These are phyloP conservation scores for Tetranychus cinnabarinus DNA, from an alignment of 1,140 invertebrate species.

Conservation along the genomic window DNA sequence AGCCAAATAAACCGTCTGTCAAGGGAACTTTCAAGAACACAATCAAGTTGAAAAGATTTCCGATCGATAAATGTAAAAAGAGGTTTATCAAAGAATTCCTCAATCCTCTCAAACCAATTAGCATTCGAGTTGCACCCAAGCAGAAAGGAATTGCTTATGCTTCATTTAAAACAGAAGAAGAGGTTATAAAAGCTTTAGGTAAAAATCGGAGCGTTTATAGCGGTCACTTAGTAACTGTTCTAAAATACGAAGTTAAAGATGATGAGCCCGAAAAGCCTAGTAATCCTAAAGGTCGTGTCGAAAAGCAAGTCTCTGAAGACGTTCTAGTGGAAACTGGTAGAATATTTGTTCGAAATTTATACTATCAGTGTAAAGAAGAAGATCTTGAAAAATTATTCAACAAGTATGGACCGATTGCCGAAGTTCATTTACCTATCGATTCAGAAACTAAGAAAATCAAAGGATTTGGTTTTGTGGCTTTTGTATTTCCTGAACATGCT, in stretches of 20 bases:
- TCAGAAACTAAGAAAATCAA: conserved; percentile 54
- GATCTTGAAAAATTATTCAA: conserved; percentile 61
- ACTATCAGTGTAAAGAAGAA: conserved; percentile 66
- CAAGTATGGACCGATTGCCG: conserved; percentile 62
- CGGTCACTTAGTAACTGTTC: conserved; percentile 22
- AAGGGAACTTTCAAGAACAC: conserved; percentile 16
- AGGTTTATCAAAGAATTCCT: conserved; percentile 63
- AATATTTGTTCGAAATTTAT: conserved; percentile 80
- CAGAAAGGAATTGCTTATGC: conserved; percentile 63
- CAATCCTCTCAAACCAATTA: conserved; percentile 44
- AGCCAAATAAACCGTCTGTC: conserved; percentile 10
- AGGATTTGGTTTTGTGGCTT: conserved; percentile 82
- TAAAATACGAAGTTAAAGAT: conserved; percentile 15
- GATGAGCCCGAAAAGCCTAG: conserved; percentile 15
- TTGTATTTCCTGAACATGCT: conserved; percentile 84
- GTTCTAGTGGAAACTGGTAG: conserved; percentile 37
- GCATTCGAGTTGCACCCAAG: conserved; percentile 49
- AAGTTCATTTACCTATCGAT: conserved; percentile 75
- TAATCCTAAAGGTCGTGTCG: conserved; percentile 33
- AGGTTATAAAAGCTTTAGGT: conserved; percentile 49
- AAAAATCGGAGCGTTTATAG: conserved; percentile 59
- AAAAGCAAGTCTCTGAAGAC: conserved; percentile 18
- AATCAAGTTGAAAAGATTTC: conserved; percentile 34
- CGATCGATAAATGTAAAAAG: conserved; percentile 23
- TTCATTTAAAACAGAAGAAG: conserved; percentile 57